Base-by-base conservation (phyloP, 1,140 invertebrate genomes). In the Grapholita molesta region DNA sequence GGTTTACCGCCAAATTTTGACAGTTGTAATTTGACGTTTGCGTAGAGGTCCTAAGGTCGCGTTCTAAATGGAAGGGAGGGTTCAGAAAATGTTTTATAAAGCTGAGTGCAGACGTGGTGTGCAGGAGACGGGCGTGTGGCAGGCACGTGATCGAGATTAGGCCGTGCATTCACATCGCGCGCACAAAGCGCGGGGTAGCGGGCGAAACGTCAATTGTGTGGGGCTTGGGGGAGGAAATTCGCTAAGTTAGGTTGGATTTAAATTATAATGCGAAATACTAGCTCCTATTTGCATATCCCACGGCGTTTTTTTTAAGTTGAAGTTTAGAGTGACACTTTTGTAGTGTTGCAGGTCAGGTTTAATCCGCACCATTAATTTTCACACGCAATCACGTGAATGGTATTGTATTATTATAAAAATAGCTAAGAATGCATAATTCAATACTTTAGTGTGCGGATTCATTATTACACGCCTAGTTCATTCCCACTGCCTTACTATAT, bases 251-350 rank as follows among this genome's bases (percentile, higher is more conserved):
- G 87, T 88, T 77, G 80, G 82, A 85, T 89, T 89, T 86, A 73
- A 89, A 89, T 89, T 89, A 88, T 89, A 87, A 90, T 85, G 73
- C 83, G 85, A 81, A 83, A 81, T 82, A 77, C 80, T 82, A 84
- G 71, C 76, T 82, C 78, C 74, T 89, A 89, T 91, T 91, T 91
- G 83, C 89, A 91, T 91, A 87, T 91, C 89, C 87, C 89, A 89
- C 87, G 89, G n/a, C 77, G 65, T 74, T 70, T 55, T 33, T 69
- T 71, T 55, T 76, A 70, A 61, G 55, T 28, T 0, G 55, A 28
- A 30, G 25, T 61, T 61, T 61, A n/a, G 8, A 61, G 24, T 61
- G 55, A 68, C 64, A 23, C 55, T 69, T 67, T 68, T 53, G 64
- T 69, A 48, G 65, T 48, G 3, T 38, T 6, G 38, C 33, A 28